Evolutionary conservation across 2,888 invertebrate genomes (phyloP), one percentile per base, ranked within the genome.

Genomic region (Pristionchus fissidentatus): DNA sequence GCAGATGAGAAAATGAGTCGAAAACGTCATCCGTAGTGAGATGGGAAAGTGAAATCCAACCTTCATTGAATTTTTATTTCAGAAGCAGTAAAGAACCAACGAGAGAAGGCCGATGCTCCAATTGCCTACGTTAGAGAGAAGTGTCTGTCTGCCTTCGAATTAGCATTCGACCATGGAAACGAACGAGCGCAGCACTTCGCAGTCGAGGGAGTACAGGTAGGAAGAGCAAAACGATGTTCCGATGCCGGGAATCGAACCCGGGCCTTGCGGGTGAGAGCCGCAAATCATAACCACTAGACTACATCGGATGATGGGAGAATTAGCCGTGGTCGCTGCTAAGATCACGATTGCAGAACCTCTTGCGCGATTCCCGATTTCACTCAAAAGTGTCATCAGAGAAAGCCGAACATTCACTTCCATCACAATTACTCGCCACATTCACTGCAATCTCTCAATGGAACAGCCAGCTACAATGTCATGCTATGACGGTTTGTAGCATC

Each of bases 141-240:
- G 87, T 97, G 97, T 93, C 95, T 97, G 90, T 94, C 95, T 89
- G 95, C 96, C 1, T 94, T 97, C 89, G 96, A 96, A 93, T 94
- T 96, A 90, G 95, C 97, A 41, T 94, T 98, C 90, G 97, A 97
- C 93, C 96, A 95, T 88, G 96, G 96, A 92, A 95, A 95, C 87
- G 95, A 95, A 90, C 96, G 96, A 93, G 95, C 97, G 87, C 95
- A 96, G 85, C 94, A 95, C 60, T 95, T 95, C 93, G 96, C 96
- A 15, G 94, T 97, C 66, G 95, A 95, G 92, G 97, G 97, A 87
- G 95, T 97, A 92, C 97, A 97, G 94, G 97, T 97, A 94, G 94
- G 95, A 62, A 13, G 41, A 8, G 19, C 15, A n/a, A 81, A 8
- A 75, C 35, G n/a, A 43, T 75, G n/a, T n/a, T n/a, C n/a, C n/a